A percentile compares a stretch with the other conserved stretches of the same genome.
These are phyloP conservation scores for Drosophila ironensis DNA, from an alignment of 1,140 invertebrate genomes.

Conservation along the genomic window DNA sequence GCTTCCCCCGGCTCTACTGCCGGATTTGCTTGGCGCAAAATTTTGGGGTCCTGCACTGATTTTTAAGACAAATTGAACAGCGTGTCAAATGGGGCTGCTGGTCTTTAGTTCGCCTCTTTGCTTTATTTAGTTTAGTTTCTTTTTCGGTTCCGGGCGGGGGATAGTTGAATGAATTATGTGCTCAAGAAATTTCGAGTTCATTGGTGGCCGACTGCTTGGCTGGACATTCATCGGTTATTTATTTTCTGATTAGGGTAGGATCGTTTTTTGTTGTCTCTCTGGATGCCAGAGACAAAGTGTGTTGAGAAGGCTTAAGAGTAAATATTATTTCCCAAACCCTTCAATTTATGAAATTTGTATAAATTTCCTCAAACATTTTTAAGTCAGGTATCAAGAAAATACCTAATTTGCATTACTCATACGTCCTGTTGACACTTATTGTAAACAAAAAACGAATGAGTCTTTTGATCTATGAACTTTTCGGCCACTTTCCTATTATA, in stretches of 20 bases:
- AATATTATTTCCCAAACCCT: too few relatives aligned
- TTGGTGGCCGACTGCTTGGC: background rate
- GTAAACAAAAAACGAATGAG: too few relatives aligned
- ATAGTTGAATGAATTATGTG: conserved; percentile 55
- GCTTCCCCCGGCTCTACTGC: conserved; percentile 33
- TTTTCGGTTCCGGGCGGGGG: too few relatives aligned
- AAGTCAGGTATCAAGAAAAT: too few relatives aligned
- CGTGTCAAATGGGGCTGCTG: conserved; percentile 70
- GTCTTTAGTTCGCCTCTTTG: conserved; percentile 20
- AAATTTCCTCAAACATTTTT: too few relatives aligned
- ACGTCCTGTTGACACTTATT: too few relatives aligned
- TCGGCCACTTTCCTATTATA: too few relatives aligned
- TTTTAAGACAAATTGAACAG: conserved; percentile 68
- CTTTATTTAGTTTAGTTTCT: conserved; percentile 30
- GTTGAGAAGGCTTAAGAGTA: too few relatives aligned
- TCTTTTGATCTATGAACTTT: too few relatives aligned
- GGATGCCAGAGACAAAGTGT: too few relatives aligned
- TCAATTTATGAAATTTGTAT: too few relatives aligned
- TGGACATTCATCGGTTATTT: background rate
- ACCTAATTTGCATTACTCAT: too few relatives aligned
- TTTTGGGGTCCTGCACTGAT: conserved; percentile 31
- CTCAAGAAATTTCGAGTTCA: conserved; percentile 13
- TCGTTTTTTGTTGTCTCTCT: background rate
- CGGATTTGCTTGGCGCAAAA: conserved; percentile 5
- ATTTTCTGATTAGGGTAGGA: background rate